A percentile compares a stretch with the other conserved stretches of the same genome.
Evolutionary conservation across 2,113 vertebrate genomes (phyloP).

Genomic region (Macrotis lagotis): DNA sequence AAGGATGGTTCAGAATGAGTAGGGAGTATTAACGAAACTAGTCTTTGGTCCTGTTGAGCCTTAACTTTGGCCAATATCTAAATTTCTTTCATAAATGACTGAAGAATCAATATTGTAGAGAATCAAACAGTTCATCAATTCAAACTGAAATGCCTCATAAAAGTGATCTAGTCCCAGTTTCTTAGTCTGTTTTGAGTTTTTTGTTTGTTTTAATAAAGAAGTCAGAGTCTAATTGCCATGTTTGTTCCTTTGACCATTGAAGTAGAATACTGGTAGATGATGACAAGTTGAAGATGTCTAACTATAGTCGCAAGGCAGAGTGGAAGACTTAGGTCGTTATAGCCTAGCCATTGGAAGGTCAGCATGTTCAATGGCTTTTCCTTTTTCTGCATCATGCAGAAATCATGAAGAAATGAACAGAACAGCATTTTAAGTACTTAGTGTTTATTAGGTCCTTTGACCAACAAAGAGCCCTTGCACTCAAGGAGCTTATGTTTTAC

Average conservation of each 20-base stretch:
- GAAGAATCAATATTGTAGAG: neutral
- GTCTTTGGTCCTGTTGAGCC: neutral
- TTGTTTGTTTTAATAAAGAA: neutral
- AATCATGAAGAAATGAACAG: neutral
- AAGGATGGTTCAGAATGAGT: neutral
- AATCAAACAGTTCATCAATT: neutral
- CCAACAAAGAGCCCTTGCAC: neutral
- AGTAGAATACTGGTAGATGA: neutral
- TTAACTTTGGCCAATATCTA: neutral
- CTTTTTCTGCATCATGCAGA: too few species aligned
- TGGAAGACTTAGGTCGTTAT: neutral
- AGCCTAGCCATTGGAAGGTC: neutral
- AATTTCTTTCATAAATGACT: neutral
- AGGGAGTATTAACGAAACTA: neutral
- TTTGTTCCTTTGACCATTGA: neutral
- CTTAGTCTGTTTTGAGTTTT: too few species aligned
- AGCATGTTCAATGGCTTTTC: neutral
- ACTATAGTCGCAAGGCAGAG: neutral
- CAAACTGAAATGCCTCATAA: neutral
- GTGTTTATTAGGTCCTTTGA: neutral
- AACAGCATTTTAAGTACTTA: neutral
- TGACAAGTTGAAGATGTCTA: neutral
- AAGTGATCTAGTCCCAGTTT: neutral
- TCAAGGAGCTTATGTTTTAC: neutral
- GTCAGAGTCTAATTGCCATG: neutral